Conservation (phyloP, 2,113 vertebrate species). For the Odocoileus virginianus region DNA sequence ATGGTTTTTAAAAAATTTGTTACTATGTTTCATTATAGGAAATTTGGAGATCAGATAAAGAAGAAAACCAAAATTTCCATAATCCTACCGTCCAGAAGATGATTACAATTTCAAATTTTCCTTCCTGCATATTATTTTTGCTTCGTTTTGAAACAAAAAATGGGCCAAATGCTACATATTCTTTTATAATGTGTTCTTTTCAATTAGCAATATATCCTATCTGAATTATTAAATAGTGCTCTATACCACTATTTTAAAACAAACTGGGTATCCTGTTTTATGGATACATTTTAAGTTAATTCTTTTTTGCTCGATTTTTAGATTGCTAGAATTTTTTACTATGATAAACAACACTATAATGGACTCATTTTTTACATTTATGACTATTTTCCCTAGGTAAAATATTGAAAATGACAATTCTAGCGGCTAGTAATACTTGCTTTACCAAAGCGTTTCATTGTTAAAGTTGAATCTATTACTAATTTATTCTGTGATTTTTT, state of each 20-base stretch:
- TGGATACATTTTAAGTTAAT: neutral
- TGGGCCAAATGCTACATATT: neutral
- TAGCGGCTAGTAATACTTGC: neutral
- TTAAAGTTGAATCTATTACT: neutral
- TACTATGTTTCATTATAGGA: neutral
- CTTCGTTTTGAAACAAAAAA: constrained; percentile 8
- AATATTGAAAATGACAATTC: neutral
- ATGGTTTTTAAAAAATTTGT: neutral
- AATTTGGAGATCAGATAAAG: neutral
- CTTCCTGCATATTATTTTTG: neutral
- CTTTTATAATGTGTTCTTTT: neutral
- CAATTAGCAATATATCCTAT: neutral
- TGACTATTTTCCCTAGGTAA: neutral
- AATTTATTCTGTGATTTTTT: neutral
- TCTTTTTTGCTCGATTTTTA: neutral
- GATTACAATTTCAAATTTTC: neutral
- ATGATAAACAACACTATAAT: neutral
- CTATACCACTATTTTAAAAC: neutral
- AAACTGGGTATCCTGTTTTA: neutral
- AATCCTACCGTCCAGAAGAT: neutral
- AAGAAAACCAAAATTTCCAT: neutral
- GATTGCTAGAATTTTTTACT: neutral
- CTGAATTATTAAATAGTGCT: neutral
- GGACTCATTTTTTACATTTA: neutral
- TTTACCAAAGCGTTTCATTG: neutral